Evolutionary conservation across 2,797 vertebrate species (phyloP), one percentile per base, ranked within the genome.

Genomic region (Tenualosa ilisha): DNA sequence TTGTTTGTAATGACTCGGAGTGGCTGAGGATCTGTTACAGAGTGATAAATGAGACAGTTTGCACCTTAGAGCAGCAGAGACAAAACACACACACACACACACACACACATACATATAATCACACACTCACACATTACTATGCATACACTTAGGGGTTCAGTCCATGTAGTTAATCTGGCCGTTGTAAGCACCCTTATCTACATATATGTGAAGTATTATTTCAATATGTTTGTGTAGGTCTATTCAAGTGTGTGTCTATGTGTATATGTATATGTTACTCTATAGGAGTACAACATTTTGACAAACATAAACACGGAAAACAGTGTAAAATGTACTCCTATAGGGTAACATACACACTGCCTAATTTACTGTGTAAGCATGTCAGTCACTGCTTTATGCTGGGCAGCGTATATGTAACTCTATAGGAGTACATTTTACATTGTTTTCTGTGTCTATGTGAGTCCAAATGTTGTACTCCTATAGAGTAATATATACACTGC

Each of bases 21-120:
- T 96, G 68, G 68, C 68, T 31, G 31, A 75, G 68, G 68, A 75
- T 75, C 68, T 97, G 97, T 99, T 99, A 99, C 98, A 97, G 96
- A 88, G 97, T 99, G 98, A 99, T 99, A 95, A 99, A 99, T 99
- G 98, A 97, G 96, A 96, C 94, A 89, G 94, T 96, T 97, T 96
- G 97, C 97, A 97, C 97, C 98, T 97, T 95, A 94, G 98, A 97
- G 98, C 98, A 99, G 97, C 97, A 98, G 98, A 99, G 98, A 98
- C 98, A 98, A 98, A 97, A 96, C 96, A 93, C 97, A 95, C 96
- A 95, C 95, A 96, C 96, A 97, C 97, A 97, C 97, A 98, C 97
- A 98, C 96, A 95, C 85, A 92, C 92, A 96, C 96, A 97, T 94
- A 96, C 79, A 97, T 94, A 95, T 92, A 91, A 98, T 97, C 95